These are phyloP conservation scores for Noctua fimbriata DNA, from an alignment of 2,888 invertebrate species.

Conservation along the genomic window DNA sequence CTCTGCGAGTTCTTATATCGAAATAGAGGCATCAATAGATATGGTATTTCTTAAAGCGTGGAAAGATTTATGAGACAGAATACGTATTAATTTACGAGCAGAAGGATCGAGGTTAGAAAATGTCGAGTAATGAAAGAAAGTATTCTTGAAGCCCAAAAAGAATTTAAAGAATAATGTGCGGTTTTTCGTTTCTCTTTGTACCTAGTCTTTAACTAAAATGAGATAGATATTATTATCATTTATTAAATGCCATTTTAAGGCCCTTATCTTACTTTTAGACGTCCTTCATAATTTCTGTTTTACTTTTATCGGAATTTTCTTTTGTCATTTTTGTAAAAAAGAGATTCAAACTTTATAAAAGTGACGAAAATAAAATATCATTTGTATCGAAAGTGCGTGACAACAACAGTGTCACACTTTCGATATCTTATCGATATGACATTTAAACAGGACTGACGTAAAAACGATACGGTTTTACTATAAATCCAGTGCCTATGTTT, in stretches of 20 bases:
- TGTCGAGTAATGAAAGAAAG: slow-evolving; percentile 53
- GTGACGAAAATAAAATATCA: slow-evolving; percentile 23
- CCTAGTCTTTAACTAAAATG: not conserved
- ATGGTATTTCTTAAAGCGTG: slow-evolving; percentile 49
- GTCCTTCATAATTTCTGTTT: slow-evolving; percentile 5
- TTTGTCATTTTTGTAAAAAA: not conserved
- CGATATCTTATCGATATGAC: slow-evolving; percentile 53
- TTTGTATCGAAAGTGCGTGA: slow-evolving; percentile 14
- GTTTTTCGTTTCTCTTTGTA: slow-evolving; percentile 19
- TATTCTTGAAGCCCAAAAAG: slow-evolving; percentile 33
- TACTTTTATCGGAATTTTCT: not conserved
- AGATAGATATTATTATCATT: slow-evolving; percentile 9
- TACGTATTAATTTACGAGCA: slow-evolving; percentile 61
- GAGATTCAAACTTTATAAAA: not conserved
- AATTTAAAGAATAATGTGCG: slow-evolving; percentile 40
- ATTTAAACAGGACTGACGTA: slow-evolving; percentile 43
- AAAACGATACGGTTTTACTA: slow-evolving; percentile 37
- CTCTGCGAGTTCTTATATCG: slow-evolving; percentile 22
- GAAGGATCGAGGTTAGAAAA: slow-evolving; percentile 48
- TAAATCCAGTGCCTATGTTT: slow-evolving; percentile 16
- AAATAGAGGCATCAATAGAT: slow-evolving; percentile 49
- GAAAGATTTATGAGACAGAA: slow-evolving; percentile 63
- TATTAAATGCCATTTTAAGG: slow-evolving; percentile 1
- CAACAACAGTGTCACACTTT: slow-evolving; percentile 14
- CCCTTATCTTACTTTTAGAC: not conserved